Percentiles rank a stretch among this genome's conserved stretches.
Evolutionary conservation across 2,113 vertebrate species (phyloP).

Genomic region (Notarius quadriscutis): DNA sequence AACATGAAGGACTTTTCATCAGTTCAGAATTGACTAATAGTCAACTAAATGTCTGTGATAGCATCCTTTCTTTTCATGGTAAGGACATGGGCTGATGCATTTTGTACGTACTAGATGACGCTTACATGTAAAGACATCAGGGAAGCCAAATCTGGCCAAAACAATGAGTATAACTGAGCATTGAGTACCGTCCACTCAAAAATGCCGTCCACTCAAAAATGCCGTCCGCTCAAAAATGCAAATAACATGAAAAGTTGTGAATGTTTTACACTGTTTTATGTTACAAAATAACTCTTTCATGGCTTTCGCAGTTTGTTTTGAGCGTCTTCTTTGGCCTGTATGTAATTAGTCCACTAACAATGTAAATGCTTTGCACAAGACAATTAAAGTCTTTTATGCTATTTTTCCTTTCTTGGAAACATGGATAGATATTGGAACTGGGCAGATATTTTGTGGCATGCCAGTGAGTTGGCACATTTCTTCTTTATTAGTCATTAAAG

Average conservation of each 20-base stretch:
- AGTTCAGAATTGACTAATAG: background rate
- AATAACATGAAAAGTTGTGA: conserved; percentile 8
- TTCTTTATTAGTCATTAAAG: conserved; percentile 60
- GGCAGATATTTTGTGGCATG: conserved; percentile 59
- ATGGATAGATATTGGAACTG: conserved; percentile 54
- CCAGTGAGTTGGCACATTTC: conserved; percentile 61
- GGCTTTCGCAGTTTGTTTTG: background rate
- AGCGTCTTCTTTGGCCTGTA: conserved; percentile 19
- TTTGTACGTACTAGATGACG: background rate
- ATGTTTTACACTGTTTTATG: conserved; percentile 4
- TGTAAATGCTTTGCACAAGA: background rate
- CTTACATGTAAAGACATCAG: background rate
- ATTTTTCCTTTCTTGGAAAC: background rate
- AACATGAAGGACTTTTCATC: background rate
- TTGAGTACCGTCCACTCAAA: background rate
- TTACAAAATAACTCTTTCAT: conserved; percentile 6
- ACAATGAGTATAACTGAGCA: background rate
- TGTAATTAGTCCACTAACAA: conserved; percentile 9
- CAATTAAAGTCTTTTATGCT: conserved; percentile 4
- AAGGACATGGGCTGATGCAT: background rate
- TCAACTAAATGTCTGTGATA: background rate
- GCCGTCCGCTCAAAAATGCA: background rate
- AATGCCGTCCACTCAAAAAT: conserved; percentile 8
- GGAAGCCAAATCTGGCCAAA: background rate
- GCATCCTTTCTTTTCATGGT: background rate